These are phyloP conservation scores for Oophaga pumilio DNA, from an alignment of 2,113 vertebrate species.

Conservation along the genomic window DNA sequence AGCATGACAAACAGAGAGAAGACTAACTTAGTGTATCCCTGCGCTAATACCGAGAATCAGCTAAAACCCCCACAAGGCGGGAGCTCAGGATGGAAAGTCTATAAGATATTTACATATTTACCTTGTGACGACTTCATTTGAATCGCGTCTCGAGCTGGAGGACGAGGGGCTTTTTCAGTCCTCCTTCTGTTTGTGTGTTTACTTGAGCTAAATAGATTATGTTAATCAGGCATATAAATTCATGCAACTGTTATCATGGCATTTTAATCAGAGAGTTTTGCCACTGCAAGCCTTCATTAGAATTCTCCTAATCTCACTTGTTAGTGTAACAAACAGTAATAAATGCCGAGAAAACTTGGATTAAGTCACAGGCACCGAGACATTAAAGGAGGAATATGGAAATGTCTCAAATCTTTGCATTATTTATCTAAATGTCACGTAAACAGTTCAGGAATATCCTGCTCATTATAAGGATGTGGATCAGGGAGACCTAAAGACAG, in stretches of 20 bases:
- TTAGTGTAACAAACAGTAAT: conserved; percentile 87
- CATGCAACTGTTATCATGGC: conserved; percentile 83
- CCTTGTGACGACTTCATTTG: conserved; percentile 75
- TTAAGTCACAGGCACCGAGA: conserved; percentile 79
- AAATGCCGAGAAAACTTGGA: conserved; percentile 83
- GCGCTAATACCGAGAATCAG: conserved; percentile 58
- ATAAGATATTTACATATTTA: conserved; percentile 79
- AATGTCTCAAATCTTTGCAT: conserved; percentile 79
- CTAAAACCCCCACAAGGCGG: conserved; percentile 63
- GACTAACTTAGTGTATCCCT: conserved; percentile 71
- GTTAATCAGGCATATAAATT: conserved; percentile 88
- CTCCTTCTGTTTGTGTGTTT: conserved; percentile 88
- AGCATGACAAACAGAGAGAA: conserved; percentile 66
- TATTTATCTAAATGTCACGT: conserved; percentile 87
- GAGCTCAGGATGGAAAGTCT: conserved; percentile 67
- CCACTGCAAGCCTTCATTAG: conserved; percentile 88
- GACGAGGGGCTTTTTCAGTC: conserved; percentile 71
- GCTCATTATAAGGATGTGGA: conserved; percentile 71
- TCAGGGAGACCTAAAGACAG: conserved; percentile 7
- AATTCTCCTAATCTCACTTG: conserved; percentile 92
- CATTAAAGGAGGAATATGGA: conserved; percentile 80
- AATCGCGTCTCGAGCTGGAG: conserved; percentile 74
- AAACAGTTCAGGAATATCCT: conserved; percentile 73
- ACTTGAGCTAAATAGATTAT: conserved; percentile 92
- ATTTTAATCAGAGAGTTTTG: conserved; percentile 87